These are phyloP conservation scores for Liodrosophila aerea DNA, from an alignment of 2,888 invertebrate species.

Conservation along the genomic window DNA sequence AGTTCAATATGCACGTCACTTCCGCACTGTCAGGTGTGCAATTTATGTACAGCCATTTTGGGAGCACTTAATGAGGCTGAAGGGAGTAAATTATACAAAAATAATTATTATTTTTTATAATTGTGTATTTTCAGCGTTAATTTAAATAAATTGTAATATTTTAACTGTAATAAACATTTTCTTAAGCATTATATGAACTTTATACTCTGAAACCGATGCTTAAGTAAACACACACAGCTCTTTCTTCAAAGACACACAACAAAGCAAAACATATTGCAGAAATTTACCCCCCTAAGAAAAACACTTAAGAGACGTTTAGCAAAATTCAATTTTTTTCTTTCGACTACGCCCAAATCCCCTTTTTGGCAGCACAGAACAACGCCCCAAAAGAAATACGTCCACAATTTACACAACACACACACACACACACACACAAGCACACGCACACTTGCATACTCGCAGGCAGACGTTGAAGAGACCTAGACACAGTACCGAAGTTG, in stretches of 20 bases:
- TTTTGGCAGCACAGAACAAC: constrained; percentile 48
- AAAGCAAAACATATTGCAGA: constrained; percentile 54
- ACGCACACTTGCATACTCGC: constrained; percentile 8
- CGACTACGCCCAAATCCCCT: constrained; percentile 42
- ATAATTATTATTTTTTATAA: no score
- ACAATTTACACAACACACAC: constrained; percentile 26
- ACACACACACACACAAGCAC: constrained; percentile 22
- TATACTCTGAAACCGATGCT: no score
- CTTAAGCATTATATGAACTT: no score
- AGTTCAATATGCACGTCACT: no score
- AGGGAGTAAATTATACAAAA: no score
- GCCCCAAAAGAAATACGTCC: constrained; percentile 63
- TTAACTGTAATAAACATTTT: no score
- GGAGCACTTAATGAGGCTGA: not conserved
- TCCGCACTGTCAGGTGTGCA: no score
- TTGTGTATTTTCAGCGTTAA: no score
- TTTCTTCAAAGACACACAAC: constrained; percentile 16
- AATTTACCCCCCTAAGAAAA: constrained; percentile 27
- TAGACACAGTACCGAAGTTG: constrained; percentile 48
- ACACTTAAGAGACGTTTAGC: constrained; percentile 58
- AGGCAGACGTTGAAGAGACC: constrained; percentile 36
- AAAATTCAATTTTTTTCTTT: constrained; percentile 56
- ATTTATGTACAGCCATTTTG: constrained; percentile 20
- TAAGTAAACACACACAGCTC: not conserved
- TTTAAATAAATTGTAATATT: no score